Evolutionary conservation across 2,888 invertebrate genomes (phyloP).

Genomic region (Eulithis testata): DNA sequence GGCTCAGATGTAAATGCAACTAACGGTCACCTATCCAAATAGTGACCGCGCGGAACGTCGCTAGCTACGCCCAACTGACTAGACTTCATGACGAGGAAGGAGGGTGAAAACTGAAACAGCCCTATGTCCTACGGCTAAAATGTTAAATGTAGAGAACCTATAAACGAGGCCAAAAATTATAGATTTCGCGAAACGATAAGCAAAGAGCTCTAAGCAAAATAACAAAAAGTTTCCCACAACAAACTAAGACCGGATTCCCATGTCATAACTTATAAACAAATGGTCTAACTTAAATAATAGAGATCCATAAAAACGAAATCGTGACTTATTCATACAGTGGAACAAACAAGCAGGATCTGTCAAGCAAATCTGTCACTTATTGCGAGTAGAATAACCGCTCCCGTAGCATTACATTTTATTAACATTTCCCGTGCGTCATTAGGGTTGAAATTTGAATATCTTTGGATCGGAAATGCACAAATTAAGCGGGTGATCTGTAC

Average conservation of each 20-base stretch:
- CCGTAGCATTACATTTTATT: conserved; percentile 83
- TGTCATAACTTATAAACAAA: conserved; percentile 40
- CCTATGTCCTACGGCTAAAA: too few species aligned
- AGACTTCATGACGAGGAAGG: too few species aligned
- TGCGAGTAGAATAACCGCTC: conserved; percentile 72
- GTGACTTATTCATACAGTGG: conserved; percentile 80
- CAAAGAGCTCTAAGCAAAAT: conserved; percentile 3
- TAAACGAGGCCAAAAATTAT: neutral
- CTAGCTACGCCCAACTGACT: too few species aligned
- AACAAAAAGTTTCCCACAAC: conserved; percentile 36
- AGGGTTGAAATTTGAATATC: conserved; percentile 84
- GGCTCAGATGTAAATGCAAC: too few species aligned
- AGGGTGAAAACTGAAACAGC: too few species aligned
- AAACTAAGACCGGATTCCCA: conserved; percentile 33
- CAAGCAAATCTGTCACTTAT: conserved; percentile 84
- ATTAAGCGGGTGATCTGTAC: conserved; percentile 83
- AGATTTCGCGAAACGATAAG: conserved; percentile 13
- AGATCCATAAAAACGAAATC: conserved; percentile 66
- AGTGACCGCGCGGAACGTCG: too few species aligned
- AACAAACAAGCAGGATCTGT: conserved; percentile 77
- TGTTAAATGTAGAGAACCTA: too few species aligned
- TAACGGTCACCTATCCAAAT: too few species aligned
- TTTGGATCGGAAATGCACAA: conserved; percentile 83
- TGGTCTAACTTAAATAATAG: conserved; percentile 36
- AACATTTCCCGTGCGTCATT: conserved; percentile 82